These are phyloP conservation scores for Amazona vittata DNA, from an alignment of 2,113 vertebrate genomes.

Conservation along the genomic window DNA sequence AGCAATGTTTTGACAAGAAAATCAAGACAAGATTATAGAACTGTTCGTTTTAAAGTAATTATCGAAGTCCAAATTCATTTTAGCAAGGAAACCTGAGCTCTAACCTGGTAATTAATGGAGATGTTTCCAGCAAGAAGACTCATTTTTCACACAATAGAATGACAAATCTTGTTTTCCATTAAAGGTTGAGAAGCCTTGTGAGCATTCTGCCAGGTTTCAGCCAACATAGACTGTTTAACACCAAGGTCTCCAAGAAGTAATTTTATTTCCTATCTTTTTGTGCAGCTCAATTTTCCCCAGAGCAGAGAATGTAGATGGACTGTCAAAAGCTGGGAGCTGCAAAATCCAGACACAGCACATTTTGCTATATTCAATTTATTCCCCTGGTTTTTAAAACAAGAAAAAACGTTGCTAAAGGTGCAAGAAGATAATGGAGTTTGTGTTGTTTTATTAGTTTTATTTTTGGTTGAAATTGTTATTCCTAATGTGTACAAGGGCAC, in stretches of 20 bases:
- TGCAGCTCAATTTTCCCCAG: conserved; percentile 1
- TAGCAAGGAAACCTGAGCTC: background rate
- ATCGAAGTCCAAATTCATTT: background rate
- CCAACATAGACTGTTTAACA: background rate
- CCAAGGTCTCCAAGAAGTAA: background rate
- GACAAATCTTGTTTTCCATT: background rate
- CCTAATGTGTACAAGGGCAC: background rate
- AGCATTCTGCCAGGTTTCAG: background rate
- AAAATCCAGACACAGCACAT: background rate
- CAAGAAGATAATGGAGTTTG: background rate
- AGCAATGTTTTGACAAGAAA: background rate
- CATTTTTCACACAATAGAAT: background rate
- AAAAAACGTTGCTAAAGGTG: background rate
- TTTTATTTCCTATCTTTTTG: background rate
- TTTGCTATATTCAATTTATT: background rate
- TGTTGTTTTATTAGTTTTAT: background rate
- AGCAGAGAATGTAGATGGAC: background rate
- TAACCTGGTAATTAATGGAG: background rate
- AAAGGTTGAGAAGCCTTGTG: background rate
- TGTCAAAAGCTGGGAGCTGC: background rate
- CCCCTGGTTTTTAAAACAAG: background rate
- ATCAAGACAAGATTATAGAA: background rate
- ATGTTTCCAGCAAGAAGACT: background rate
- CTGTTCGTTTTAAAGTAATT: background rate
- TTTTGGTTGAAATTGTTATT: background rate